phyloP scores from a whole-genome alignment of 1,140 invertebrate genomes.

The Macrobrachium nipponense region DNA sequence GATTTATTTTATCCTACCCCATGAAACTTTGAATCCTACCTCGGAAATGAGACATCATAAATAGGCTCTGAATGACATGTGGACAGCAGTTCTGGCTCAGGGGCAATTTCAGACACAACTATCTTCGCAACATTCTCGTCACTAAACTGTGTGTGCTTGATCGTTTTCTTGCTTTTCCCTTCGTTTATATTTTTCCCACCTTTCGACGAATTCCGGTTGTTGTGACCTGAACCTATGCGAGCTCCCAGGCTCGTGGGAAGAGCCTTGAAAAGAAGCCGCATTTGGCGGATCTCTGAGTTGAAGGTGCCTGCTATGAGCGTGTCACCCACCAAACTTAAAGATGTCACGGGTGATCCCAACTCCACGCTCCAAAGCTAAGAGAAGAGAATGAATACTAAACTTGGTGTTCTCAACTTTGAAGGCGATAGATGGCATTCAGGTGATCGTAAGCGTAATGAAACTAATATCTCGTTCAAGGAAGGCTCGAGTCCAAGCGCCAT shows the following conservation, averaged over 20 bases:
- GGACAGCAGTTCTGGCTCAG: slow-evolving; percentile 21
- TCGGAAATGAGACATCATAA: slow-evolving; percentile 46
- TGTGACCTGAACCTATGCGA: too few species aligned
- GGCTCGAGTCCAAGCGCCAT: too few species aligned
- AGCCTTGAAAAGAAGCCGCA: background rate
- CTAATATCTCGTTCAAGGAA: too few species aligned
- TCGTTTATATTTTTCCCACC: too few species aligned
- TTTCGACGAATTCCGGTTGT: too few species aligned
- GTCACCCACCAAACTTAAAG: slow-evolving; percentile 34
- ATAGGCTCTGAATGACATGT: slow-evolving; percentile 52
- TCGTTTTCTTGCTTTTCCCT: background rate
- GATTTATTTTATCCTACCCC: background rate
- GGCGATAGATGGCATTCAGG: background rate
- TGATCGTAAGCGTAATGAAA: background rate
- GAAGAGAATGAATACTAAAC: background rate
- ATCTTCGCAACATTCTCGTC: background rate
- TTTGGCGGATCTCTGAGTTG: slow-evolving; percentile 43
- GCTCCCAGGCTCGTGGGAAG: background rate
- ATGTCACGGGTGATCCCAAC: slow-evolving; percentile 35
- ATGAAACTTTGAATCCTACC: background rate
- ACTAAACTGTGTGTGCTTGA: background rate
- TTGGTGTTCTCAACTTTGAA: background rate
- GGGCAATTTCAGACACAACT: background rate
- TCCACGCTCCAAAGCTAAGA: slow-evolving; percentile 51
- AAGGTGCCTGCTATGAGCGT: slow-evolving; percentile 32